Conservation (phyloP, 2,797 vertebrate genomes). For the Mastacembelus armatus region DNA sequence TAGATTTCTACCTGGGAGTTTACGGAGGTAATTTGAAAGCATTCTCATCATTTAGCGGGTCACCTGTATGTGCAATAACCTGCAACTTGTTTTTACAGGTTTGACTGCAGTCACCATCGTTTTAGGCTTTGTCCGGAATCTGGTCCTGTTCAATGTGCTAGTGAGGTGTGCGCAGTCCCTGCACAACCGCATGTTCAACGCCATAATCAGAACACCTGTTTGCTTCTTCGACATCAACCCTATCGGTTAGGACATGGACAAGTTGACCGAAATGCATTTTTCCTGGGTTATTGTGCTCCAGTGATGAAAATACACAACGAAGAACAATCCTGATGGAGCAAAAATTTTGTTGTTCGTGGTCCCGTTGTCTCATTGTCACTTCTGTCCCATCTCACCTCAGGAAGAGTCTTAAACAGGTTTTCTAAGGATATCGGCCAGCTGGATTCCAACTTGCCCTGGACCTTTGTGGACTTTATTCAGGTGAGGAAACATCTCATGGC, state of each 20-base stretch:
- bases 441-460: slow-evolving; percentile 89
- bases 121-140: slow-evolving; percentile 86
- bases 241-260: slow-evolving; percentile 70
- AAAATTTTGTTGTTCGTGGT: not conserved
- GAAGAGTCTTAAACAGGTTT: slow-evolving; percentile 86
- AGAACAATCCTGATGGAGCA: no score
- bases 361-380: no score
- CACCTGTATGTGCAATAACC: not conserved
- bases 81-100: slow-evolving; percentile 76
- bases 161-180: slow-evolving; percentile 87
- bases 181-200: slow-evolving; percentile 85
- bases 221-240: slow-evolving; percentile 85
- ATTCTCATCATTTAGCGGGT: not conserved
- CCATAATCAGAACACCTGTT: slow-evolving; percentile 77
- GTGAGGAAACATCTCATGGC: slow-evolving; percentile 69
- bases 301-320: no score
- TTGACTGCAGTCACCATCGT: slow-evolving; percentile 86
- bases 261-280: not conserved
- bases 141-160: slow-evolving; percentile 88
- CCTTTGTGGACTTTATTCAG: slow-evolving; percentile 90
- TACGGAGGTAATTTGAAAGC: slow-evolving; percentile 73
- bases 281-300: no score
- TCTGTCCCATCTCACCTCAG: slow-evolving; percentile 44
- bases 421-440: slow-evolving; percentile 93
- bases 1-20: slow-evolving; percentile 75